Evolutionary conservation across 2,888 invertebrate species (phyloP).

Genomic region (Tholera decimalis): DNA sequence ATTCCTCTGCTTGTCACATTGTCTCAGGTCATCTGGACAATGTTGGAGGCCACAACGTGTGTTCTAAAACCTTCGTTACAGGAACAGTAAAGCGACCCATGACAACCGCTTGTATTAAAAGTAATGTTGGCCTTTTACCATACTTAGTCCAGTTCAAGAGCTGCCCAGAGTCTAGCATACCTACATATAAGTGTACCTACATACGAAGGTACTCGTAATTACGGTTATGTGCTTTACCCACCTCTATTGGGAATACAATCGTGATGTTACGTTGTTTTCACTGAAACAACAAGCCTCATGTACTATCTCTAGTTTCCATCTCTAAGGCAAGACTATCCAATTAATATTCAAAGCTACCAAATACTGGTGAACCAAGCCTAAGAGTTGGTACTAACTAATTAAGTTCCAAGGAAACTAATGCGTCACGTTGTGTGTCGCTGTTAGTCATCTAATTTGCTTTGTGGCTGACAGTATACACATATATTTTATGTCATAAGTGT

Average conservation of each 20-base stretch:
- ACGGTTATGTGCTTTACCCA: neutral
- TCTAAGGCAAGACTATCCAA: neutral
- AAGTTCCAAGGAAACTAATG: conserved; percentile 52
- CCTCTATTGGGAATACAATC: neutral
- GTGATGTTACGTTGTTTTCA: neutral
- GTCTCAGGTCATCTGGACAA: too few relatives aligned
- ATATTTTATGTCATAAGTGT: neutral
- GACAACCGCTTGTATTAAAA: neutral
- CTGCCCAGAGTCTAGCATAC: neutral
- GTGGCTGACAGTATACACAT: conserved; percentile 35
- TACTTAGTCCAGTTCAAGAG: neutral
- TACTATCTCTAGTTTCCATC: neutral
- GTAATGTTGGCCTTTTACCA: neutral
- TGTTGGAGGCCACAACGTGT: too few relatives aligned
- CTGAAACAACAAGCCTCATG: neutral
- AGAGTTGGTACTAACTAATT: conserved; percentile 51
- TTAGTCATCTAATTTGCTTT: conserved; percentile 53
- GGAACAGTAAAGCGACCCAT: neutral
- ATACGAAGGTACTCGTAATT: too few relatives aligned
- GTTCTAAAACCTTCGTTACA: neutral
- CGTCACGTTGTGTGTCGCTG: conserved; percentile 36
- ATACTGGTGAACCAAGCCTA: conserved; percentile 32
- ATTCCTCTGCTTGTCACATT: too few relatives aligned
- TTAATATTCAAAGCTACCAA: conserved; percentile 28
- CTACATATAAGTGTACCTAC: neutral